Conservation (phyloP, 2,113 vertebrate species). For the Glaucidium brasilianum region DNA sequence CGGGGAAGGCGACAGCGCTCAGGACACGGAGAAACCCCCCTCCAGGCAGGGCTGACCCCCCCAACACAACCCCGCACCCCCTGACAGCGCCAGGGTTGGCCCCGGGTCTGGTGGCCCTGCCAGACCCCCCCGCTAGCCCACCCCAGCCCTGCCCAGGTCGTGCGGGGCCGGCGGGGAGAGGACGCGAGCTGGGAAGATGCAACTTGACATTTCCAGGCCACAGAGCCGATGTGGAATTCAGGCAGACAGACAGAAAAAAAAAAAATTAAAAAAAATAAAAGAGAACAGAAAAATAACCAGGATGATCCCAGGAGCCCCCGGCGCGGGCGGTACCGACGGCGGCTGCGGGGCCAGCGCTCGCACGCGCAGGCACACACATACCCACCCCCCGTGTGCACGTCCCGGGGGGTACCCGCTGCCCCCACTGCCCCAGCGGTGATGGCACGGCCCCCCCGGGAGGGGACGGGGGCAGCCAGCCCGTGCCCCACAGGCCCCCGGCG, state of each 20-base stretch:
- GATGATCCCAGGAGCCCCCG: not conserved
- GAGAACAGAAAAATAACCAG: not conserved
- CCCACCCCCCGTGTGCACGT: not conserved
- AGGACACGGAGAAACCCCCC: not conserved
- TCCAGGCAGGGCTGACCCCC: rapidly evolving
- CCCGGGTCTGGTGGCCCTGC: not conserved
- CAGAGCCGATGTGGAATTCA: constrained; percentile 3
- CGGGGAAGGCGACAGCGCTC: not conserved
- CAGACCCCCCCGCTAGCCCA: not conserved
- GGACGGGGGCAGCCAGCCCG: not conserved
- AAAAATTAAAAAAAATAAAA: not conserved
- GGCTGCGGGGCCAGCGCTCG: not conserved
- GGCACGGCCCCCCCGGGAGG: not conserved
- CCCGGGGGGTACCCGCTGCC: not conserved
- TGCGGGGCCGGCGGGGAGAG: not conserved
- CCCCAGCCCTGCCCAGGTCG: not conserved
- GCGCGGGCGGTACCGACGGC: rapidly evolving
- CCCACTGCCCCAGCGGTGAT: not conserved
- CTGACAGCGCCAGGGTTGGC: rapidly evolving
- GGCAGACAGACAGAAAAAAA: not conserved
- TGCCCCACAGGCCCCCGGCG: rapidly evolving
- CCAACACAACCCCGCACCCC: rapidly evolving
- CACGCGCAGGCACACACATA: not conserved
- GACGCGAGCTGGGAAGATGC: constrained; percentile 10
- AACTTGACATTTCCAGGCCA: constrained; percentile 65